phyloP scores from a whole-genome alignment of 1,140 invertebrate species.

The Brachionus koreanus region DNA sequence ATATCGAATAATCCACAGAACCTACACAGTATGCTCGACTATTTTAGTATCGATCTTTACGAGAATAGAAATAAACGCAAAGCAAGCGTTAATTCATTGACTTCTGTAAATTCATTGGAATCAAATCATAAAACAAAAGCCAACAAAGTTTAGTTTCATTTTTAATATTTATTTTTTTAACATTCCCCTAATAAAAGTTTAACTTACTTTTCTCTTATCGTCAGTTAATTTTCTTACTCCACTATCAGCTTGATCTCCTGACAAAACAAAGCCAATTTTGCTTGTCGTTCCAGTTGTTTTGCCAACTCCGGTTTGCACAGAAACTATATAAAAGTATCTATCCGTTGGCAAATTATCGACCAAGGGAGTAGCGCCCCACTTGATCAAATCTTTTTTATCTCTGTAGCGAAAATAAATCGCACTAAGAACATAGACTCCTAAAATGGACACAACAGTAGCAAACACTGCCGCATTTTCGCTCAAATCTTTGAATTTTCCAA shows the following conservation, averaged over 20 bases:
- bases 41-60: background rate
- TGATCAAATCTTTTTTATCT: constrained; percentile 60
- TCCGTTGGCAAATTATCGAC: constrained; percentile 58
- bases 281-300: constrained; percentile 54
- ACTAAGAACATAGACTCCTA: constrained; percentile 58
- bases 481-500: constrained; percentile 56
- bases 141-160: background rate
- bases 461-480: constrained; percentile 57
- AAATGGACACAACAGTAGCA: constrained; percentile 59
- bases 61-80: constrained; percentile 11
- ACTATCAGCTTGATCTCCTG: constrained; percentile 54
- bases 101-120: background rate
- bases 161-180: background rate
- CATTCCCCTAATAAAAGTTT: background rate
- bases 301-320: constrained; percentile 54
- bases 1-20: background rate
- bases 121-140: background rate
- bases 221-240: constrained; percentile 54
- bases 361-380: constrained; percentile 56
- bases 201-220: constrained; percentile 49
- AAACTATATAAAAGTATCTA: constrained; percentile 55
- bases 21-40: background rate
- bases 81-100: constrained; percentile 8
- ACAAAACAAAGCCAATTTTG: constrained; percentile 54
- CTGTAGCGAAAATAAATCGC: constrained; percentile 60